Conservation (phyloP, 2,113 vertebrate genomes). For the Butorides virescens region DNA sequence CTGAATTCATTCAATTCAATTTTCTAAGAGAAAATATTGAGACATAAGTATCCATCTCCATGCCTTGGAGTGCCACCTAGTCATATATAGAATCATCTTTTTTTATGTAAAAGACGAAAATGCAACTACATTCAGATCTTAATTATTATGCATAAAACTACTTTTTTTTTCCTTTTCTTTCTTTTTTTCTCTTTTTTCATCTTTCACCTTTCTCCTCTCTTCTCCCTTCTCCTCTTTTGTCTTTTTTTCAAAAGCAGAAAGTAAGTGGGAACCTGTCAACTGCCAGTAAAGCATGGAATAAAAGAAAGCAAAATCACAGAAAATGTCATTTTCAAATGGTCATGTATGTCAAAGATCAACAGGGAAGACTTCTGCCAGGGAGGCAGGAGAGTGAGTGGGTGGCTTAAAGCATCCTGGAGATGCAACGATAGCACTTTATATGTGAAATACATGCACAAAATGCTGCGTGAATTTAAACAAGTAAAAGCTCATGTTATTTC, state of each 20-base stretch:
- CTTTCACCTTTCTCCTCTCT: neutral
- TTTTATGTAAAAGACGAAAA: neutral
- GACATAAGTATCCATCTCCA: neutral
- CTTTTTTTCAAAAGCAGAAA: neutral
- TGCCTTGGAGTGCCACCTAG: neutral
- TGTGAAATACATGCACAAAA: neutral
- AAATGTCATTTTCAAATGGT: neutral
- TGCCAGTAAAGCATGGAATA: neutral
- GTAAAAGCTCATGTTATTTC: neutral
- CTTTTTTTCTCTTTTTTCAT: neutral
- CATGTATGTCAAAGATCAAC: neutral
- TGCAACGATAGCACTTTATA: neutral
- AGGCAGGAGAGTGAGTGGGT: neutral
- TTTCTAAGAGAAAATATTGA: conserved; percentile 25
- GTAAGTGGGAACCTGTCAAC: rapidly evolving
- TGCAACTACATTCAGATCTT: neutral
- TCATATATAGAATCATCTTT: neutral
- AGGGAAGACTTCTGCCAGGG: neutral
- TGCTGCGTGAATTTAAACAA: neutral
- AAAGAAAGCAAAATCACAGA: neutral
- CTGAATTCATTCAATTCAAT: neutral
- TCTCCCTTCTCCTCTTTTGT: neutral
- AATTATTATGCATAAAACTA: neutral
- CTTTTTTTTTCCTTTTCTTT: neutral
- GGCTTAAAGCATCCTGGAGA: neutral